phyloP scores from a whole-genome alignment of 1,140 invertebrate species.

The Dreissena polymorpha region DNA sequence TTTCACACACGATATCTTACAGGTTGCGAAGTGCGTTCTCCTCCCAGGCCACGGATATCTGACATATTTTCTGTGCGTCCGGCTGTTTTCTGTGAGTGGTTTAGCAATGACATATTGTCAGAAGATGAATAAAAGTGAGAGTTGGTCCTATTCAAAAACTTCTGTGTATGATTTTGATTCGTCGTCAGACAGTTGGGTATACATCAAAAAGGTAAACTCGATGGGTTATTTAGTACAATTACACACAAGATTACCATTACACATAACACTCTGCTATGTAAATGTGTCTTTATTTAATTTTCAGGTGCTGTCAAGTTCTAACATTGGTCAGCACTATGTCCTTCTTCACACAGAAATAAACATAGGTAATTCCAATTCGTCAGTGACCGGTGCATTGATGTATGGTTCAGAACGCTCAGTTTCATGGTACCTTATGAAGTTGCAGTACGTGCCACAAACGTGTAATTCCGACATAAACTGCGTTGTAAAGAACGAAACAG shows the following conservation, averaged over 20 bases:
- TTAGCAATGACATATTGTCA: background rate
- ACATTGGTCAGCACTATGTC: slow-evolving; percentile 38
- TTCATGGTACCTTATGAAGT: slow-evolving; percentile 59
- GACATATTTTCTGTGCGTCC: background rate
- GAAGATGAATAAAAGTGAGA: background rate
- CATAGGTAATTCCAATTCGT: slow-evolving; percentile 27
- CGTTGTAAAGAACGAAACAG: background rate
- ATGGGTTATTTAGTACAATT: background rate
- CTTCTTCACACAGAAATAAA: slow-evolving; percentile 49
- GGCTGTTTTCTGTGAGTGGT: slow-evolving; percentile 6
- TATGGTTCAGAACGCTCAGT: slow-evolving; percentile 32
- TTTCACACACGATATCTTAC: too few relatives aligned
- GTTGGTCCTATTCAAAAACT: background rate
- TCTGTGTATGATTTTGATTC: slow-evolving; percentile 29
- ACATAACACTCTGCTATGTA: background rate
- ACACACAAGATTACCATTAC: background rate
- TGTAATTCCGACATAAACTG: slow-evolving; percentile 35
- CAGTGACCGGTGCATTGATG: slow-evolving; percentile 22
- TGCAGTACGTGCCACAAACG: background rate
- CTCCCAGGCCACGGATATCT: slow-evolving; percentile 10
- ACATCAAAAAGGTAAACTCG: slow-evolving; percentile 5
- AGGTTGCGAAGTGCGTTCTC: slow-evolving; percentile 19
- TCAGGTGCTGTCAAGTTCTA: slow-evolving; percentile 42
- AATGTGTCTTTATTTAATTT: background rate
- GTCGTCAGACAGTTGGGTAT: background rate